Conservation (phyloP, 2,797 vertebrate genomes). For the Danio jaintianensis region DNA sequence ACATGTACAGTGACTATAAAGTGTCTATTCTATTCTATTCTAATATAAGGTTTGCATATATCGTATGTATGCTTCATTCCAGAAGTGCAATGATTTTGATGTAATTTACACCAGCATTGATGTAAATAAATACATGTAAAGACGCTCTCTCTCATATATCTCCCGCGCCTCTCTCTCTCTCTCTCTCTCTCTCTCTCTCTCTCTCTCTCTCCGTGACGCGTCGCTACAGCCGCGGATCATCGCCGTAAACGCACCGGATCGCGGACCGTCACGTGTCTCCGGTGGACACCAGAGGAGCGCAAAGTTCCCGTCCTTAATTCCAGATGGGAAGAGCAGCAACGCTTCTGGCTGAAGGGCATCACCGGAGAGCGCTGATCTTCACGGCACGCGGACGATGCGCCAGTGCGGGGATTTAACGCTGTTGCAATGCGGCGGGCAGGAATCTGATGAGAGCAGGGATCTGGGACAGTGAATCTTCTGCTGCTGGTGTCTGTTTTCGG, state of each 20-base stretch:
- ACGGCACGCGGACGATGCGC: not conserved
- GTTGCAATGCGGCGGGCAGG: conserved; percentile 43
- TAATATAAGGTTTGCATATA: too few relatives aligned
- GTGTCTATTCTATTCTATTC: too few relatives aligned
- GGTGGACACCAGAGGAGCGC: conserved; percentile 28
- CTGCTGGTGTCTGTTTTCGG: not conserved
- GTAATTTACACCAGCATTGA: not conserved
- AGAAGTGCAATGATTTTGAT: not conserved
- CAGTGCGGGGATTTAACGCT: conserved; percentile 11
- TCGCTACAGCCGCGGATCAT: not conserved
- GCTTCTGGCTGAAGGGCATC: conserved; percentile 15
- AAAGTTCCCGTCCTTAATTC: conserved; percentile 68
- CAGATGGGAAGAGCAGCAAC: conserved; percentile 51
- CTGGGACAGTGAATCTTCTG: conserved; percentile 29
- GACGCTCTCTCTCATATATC: not conserved
- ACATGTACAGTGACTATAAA: too few relatives aligned
- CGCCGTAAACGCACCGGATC: conserved; percentile 22
- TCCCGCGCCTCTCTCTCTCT: not conserved
- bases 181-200: not conserved
- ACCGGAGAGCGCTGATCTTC: conserved; percentile 21
- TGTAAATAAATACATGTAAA: not conserved
- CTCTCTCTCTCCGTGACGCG: conserved; percentile 27
- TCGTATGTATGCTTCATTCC: too few relatives aligned
- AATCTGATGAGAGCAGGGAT: conserved; percentile 43
- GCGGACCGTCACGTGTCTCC: conserved; percentile 22